Percentiles rank a stretch among this genome's conserved stretches.
These are phyloP conservation scores for Mimachlamys varia DNA, from an alignment of 2,888 invertebrate species.

Conservation along the genomic window DNA sequence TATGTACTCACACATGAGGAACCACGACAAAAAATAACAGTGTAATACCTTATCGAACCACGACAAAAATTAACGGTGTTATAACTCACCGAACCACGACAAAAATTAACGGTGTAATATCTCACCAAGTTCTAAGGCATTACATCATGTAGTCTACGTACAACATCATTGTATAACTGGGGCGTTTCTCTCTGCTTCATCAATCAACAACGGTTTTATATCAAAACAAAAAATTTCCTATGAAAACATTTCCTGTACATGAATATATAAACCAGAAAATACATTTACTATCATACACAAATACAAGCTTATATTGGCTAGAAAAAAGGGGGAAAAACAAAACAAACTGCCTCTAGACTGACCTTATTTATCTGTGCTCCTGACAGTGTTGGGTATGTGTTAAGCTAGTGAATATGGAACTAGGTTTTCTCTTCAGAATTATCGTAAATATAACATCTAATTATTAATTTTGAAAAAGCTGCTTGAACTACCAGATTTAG, in stretches of 20 bases:
- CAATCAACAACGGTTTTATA: neutral
- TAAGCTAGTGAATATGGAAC: no score
- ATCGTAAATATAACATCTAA: no score
- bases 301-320: no score
- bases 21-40: neutral
- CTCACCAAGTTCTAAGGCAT: constrained; percentile 14
- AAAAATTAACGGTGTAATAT: neutral
- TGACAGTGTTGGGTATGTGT: no score
- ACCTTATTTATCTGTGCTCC: no score
- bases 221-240: neutral
- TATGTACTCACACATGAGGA: neutral
- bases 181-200: neutral
- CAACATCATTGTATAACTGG: constrained; percentile 4
- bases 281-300: neutral
- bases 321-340: neutral
- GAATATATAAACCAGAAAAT: neutral
- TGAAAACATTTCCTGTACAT: neutral
- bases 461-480: no score
- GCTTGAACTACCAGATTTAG: no score
- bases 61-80: neutral
- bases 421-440: no score
- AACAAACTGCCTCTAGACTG: no score
- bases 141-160: neutral
- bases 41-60: no score
- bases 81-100: no score